These are phyloP conservation scores for Habroteleia sp. DNA, from an alignment of 2,888 invertebrate species.

Conservation along the genomic window DNA sequence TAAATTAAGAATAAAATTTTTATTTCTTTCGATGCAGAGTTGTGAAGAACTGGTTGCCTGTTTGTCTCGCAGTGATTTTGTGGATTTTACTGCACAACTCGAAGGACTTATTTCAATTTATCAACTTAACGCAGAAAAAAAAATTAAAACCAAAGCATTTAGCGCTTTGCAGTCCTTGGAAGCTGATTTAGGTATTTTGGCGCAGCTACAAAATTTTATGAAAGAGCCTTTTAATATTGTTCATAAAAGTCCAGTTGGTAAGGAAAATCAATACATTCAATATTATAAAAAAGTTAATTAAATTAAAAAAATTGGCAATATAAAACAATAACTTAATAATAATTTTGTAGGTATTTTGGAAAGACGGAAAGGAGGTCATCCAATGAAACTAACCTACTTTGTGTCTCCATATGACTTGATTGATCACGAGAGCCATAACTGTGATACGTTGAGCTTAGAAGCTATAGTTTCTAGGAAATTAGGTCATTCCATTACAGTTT, in stretches of 20 bases:
- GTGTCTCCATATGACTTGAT: constrained; percentile 95
- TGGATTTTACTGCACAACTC: constrained; percentile 95
- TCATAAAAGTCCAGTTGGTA: constrained; percentile 94
- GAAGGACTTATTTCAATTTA: constrained; percentile 95
- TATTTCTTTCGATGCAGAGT: too few species aligned
- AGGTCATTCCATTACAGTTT: constrained; percentile 93
- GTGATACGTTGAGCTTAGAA: constrained; percentile 89
- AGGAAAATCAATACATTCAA: constrained; percentile 64
- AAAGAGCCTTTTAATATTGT: constrained; percentile 88
- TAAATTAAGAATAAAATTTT: too few species aligned
- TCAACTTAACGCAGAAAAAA: constrained; percentile 96
- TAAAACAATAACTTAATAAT: too few species aligned
- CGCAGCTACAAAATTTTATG: constrained; percentile 89
- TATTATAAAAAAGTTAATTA: too few species aligned
- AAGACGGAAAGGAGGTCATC: constrained; percentile 84
- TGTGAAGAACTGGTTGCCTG: constrained; percentile 94
- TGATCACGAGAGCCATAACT: constrained; percentile 87
- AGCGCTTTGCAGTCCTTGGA: constrained; percentile 95
- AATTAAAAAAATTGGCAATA: too few species aligned
- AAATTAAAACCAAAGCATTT: constrained; percentile 96
- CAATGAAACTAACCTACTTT: constrained; percentile 96
- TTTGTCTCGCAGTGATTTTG: constrained; percentile 92
- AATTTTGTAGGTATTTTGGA: constrained; percentile 81
- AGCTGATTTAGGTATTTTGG: constrained; percentile 91
- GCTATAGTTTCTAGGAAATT: constrained; percentile 86